Evolutionary conservation across 2,113 vertebrate species (phyloP).

Genomic region (Pteropus alecto): DNA sequence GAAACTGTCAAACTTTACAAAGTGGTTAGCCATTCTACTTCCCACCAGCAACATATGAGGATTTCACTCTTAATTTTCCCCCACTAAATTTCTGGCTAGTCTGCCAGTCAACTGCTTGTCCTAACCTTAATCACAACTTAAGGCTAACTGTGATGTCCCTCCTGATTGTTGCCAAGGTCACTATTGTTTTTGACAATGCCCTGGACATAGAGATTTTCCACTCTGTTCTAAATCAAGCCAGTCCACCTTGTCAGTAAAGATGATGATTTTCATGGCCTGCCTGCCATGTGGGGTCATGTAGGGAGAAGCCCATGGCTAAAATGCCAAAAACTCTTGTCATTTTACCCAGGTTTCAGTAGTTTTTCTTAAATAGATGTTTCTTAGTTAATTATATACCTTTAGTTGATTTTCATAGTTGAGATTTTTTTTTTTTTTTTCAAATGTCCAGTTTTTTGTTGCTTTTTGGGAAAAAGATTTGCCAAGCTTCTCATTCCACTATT

Average conservation of each 20-base stretch:
- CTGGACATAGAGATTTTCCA: not conserved
- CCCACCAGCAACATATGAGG: not conserved
- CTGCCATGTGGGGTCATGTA: not conserved
- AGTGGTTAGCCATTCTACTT: not conserved
- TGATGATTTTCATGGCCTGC: not conserved
- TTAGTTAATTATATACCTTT: not conserved
- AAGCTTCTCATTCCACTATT: not conserved
- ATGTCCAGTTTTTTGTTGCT: not conserved
- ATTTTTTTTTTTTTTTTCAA: not conserved
- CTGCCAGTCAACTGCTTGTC: not conserved
- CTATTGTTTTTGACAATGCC: not conserved
- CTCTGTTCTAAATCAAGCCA: not conserved
- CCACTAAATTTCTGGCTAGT: not conserved
- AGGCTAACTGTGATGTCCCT: not conserved
- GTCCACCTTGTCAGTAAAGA: not conserved
- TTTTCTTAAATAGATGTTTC: not conserved
- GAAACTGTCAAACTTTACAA: conserved; percentile 4
- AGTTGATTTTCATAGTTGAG: not conserved
- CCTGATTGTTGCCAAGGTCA: not conserved
- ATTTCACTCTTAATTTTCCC: conserved; percentile 7
- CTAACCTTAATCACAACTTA: not conserved
- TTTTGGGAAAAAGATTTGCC: not conserved
- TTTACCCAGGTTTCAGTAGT: not conserved
- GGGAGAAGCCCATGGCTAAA: not conserved
- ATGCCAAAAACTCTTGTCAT: not conserved